These are phyloP conservation scores for Tympanuchus pallidicinctus DNA, from an alignment of 2,113 vertebrate species.

Conservation along the genomic window DNA sequence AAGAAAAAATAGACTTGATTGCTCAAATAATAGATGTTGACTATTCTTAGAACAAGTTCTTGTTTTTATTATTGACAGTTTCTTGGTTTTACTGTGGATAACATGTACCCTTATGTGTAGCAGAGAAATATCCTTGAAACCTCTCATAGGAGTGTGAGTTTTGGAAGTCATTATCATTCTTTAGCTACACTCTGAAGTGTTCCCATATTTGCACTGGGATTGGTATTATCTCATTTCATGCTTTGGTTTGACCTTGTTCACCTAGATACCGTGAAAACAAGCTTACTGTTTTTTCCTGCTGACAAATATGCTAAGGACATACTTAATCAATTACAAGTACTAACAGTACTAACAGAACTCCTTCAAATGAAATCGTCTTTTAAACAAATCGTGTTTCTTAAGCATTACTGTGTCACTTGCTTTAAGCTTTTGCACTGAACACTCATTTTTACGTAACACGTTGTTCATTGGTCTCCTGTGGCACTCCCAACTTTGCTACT, in stretches of 20 bases:
- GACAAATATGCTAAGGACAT: conserved; percentile 28
- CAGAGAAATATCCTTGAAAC: not conserved
- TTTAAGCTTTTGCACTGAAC: not conserved
- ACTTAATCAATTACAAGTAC: conserved; percentile 26
- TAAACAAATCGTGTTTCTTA: conserved; percentile 7
- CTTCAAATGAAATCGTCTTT: conserved; percentile 18
- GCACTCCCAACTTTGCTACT: not conserved
- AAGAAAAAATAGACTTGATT: not conserved
- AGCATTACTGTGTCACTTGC: not conserved
- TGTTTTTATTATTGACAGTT: not conserved
- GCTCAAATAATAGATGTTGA: not conserved
- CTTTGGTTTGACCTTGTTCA: conserved; percentile 57
- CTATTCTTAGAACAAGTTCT: not conserved
- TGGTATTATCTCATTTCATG: conserved; percentile 27
- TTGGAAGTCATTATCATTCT: not conserved
- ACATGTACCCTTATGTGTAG: not conserved
- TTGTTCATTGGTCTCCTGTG: conserved; percentile 18
- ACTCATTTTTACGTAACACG: conserved; percentile 32
- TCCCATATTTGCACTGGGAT: conserved; percentile 36
- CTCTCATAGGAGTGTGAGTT: not conserved
- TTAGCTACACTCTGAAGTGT: not conserved
- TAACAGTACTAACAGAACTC: not conserved
- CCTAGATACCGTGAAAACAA: conserved; percentile 58
- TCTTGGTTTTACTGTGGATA: not conserved
- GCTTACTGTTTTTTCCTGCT: conserved; percentile 27